These are phyloP conservation scores for Prunella strophiata DNA, from an alignment of 2,797 vertebrate species.

Conservation along the genomic window DNA sequence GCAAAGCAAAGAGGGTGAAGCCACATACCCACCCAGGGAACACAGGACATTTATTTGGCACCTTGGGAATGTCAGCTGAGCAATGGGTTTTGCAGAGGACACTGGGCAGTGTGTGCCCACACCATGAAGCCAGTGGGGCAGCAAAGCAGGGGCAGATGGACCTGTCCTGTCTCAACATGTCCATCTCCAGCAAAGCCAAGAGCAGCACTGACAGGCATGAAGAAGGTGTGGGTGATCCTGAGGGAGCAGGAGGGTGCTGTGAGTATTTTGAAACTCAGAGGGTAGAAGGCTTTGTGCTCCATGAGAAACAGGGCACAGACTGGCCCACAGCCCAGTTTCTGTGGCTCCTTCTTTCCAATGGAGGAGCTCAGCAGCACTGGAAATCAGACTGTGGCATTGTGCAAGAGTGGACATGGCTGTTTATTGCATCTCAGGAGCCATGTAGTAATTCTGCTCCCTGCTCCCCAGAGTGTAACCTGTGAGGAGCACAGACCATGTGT, in stretches of 20 bases:
- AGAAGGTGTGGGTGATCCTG: neutral
- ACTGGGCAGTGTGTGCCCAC: neutral
- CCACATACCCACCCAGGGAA: neutral
- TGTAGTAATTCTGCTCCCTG: neutral
- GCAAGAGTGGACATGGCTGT: neutral
- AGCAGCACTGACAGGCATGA: neutral
- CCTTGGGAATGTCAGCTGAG: neutral
- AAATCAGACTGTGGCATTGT: neutral
- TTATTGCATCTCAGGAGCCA: neutral
- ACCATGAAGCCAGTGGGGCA: fast-evolving
- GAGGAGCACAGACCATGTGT: fast-evolving
- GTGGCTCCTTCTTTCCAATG: neutral
- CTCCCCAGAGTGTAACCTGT: neutral
- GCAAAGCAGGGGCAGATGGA: neutral
- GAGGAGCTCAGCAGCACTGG: neutral
- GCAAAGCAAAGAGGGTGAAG: neutral
- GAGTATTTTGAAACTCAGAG: neutral
- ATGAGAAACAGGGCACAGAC: neutral
- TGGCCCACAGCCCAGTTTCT: neutral
- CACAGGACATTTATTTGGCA: neutral
- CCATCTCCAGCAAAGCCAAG: neutral
- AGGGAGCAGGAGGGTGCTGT: neutral
- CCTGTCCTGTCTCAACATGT: neutral
- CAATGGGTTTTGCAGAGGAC: neutral
- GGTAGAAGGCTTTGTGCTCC: neutral